These are phyloP conservation scores for Pseudomyrmex pallidus DNA, from an alignment of 1,140 invertebrate species.

Conservation along the genomic window DNA sequence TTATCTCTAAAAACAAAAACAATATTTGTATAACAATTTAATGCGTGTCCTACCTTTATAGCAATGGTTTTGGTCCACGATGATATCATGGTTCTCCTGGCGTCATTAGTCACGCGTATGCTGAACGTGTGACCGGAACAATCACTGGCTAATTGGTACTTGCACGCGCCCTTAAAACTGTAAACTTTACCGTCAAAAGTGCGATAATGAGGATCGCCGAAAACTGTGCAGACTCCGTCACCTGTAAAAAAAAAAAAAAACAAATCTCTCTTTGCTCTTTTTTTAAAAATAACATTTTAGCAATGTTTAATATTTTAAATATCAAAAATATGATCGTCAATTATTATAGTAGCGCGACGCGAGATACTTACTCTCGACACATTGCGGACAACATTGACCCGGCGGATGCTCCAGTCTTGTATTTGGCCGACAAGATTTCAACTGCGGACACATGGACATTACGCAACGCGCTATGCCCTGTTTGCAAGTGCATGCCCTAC, in stretches of 20 bases:
- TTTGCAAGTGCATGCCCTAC: constrained; percentile 93
- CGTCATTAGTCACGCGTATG: constrained; percentile 95
- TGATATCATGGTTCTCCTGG: constrained; percentile 90
- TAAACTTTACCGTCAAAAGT: constrained; percentile 97
- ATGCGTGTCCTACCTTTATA: constrained; percentile 86
- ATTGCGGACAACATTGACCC: constrained; percentile 94
- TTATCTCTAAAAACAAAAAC: no score
- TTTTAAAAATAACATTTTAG: no score
- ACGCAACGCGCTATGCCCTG: constrained; percentile 92
- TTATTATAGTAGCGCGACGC: not conserved
- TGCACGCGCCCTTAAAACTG: constrained; percentile 96
- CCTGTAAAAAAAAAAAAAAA: constrained; percentile 80
- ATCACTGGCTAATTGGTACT: constrained; percentile 94
- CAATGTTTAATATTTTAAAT: not conserved
- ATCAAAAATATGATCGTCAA: not conserved
- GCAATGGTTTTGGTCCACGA: constrained; percentile 95
- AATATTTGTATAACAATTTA: not conserved
- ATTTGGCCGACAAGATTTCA: constrained; percentile 89
- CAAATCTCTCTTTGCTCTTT: not conserved
- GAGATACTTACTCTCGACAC: constrained; percentile 89
- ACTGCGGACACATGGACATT: constrained; percentile 89
- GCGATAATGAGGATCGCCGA: constrained; percentile 96
- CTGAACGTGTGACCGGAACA: constrained; percentile 92
- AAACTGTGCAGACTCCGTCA: constrained; percentile 95
- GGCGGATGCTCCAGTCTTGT: constrained; percentile 89